Evolutionary conservation across 30 jellyfish, hydroid and myxozoan genomes (phyloP).

Genomic region (Catostylus mosaicus): DNA sequence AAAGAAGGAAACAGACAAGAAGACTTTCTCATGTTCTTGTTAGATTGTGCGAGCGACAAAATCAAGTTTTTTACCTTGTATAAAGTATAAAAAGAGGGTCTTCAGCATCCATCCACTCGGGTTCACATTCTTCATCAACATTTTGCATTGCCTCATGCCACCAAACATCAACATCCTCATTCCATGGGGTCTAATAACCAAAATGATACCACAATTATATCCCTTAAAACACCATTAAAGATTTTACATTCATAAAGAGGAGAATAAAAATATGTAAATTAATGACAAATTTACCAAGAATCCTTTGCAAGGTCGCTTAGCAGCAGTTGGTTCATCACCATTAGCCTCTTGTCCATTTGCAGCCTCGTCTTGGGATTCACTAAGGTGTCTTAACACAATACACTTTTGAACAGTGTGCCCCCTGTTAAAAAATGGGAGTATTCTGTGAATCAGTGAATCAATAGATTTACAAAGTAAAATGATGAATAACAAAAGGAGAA

Average conservation of each 20-base stretch:
- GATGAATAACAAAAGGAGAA: too few species aligned
- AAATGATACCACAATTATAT: background rate
- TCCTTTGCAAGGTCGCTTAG: conserved; percentile 61
- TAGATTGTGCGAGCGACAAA: too few species aligned
- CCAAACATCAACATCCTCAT: conserved; percentile 73
- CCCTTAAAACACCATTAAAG: background rate
- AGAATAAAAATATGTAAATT: background rate
- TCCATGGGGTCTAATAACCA: conserved; percentile 69
- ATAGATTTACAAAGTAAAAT: too few species aligned
- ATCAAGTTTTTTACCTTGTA: conserved; percentile 59
- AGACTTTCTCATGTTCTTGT: too few species aligned
- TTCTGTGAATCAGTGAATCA: too few species aligned
- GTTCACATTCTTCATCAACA: conserved; percentile 75
- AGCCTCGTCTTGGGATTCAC: conserved; percentile 18
- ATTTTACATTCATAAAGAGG: background rate
- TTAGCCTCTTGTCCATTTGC: conserved; percentile 17
- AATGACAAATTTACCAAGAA: conserved; percentile 35
- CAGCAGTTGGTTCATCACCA: conserved; percentile 44
- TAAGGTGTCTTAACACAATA: conserved; percentile 63
- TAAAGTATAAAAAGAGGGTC: conserved; percentile 92
- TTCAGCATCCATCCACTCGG: conserved; percentile 99
- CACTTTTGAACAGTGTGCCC: conserved; percentile 70
- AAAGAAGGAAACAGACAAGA: too few species aligned
- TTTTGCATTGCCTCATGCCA: conserved; percentile 89
- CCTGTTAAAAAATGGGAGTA: conserved; percentile 9